Evolutionary conservation across 1,140 invertebrate species (phyloP).

Genomic region (Pentalonia nigronervosa): DNA sequence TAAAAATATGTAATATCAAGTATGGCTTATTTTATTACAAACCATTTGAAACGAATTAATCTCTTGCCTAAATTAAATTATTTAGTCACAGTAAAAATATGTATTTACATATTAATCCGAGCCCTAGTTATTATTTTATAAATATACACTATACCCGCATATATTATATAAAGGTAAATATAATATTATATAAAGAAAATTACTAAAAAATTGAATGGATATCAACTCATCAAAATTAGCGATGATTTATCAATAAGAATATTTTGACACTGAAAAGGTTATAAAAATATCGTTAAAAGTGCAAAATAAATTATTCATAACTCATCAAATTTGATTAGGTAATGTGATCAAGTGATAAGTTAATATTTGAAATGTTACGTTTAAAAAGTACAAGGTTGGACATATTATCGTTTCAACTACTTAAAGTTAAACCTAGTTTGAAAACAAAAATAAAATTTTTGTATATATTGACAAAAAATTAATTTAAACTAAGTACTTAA

Average conservation of each 20-base stretch:
- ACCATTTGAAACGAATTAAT: too few relatives aligned
- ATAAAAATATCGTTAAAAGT: background rate
- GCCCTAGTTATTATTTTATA: background rate
- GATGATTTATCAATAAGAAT: background rate
- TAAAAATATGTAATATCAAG: too few relatives aligned
- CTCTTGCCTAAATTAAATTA: too few relatives aligned
- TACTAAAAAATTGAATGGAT: background rate
- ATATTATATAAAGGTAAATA: background rate
- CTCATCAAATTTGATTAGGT: background rate
- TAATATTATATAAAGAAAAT: background rate
- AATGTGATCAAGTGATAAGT: background rate
- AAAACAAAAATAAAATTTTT: too few relatives aligned
- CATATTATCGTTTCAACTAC: background rate
- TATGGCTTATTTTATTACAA: too few relatives aligned
- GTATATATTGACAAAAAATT: too few relatives aligned
- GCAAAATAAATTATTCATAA: background rate
- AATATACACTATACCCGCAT: background rate
- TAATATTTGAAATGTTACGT: background rate
- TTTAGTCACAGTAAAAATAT: too few relatives aligned
- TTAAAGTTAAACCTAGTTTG: too few relatives aligned
- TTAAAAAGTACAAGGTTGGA: background rate
- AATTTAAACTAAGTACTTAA: too few relatives aligned
- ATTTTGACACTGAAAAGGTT: background rate
- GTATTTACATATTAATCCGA: too few relatives aligned
- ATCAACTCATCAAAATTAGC: background rate